Conservation (phyloP, 2,113 vertebrate genomes). For the Myiagra hebetior region DNA sequence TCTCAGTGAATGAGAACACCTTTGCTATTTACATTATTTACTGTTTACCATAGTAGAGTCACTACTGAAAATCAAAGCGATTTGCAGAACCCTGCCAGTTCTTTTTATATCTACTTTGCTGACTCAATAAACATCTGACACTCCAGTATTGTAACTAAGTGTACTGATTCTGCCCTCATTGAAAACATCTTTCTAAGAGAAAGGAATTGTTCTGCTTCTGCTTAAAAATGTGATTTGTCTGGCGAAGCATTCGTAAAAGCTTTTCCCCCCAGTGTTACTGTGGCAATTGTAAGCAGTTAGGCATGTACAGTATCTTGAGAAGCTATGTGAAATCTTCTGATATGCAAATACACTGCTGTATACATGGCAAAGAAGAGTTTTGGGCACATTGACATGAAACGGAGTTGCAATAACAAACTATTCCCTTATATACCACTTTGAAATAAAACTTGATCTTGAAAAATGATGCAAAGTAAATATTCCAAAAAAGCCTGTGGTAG, state of each 20-base stretch:
- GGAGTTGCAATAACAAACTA: not conserved
- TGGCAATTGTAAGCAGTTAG: conserved; percentile 30
- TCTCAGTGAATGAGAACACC: conserved; percentile 49
- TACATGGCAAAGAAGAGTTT: not conserved
- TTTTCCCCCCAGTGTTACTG: not conserved
- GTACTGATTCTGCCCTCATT: conserved; percentile 24
- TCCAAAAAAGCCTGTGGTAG: not conserved
- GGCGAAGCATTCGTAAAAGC: conserved; percentile 11
- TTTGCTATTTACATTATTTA: conserved; percentile 69
- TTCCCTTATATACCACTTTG: not conserved
- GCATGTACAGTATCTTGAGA: conserved; percentile 10
- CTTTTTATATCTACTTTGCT: conserved; percentile 50
- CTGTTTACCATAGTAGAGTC: conserved; percentile 58
- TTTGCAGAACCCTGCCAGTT: conserved; percentile 60
- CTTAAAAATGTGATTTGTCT: conserved; percentile 43
- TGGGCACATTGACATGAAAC: not conserved
- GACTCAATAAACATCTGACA: conserved; percentile 62
- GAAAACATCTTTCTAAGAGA: conserved; percentile 48
- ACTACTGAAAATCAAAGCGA: conserved; percentile 67
- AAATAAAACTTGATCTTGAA: not conserved
- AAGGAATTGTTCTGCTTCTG: conserved; percentile 41
- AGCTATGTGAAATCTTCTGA: conserved; percentile 44
- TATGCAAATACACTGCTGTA: conserved; percentile 46
- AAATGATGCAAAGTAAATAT: not conserved
- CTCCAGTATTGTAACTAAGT: conserved; percentile 41